Conservation (phyloP, 2,888 invertebrate species). For the Sinohyriopsis cumingii region DNA sequence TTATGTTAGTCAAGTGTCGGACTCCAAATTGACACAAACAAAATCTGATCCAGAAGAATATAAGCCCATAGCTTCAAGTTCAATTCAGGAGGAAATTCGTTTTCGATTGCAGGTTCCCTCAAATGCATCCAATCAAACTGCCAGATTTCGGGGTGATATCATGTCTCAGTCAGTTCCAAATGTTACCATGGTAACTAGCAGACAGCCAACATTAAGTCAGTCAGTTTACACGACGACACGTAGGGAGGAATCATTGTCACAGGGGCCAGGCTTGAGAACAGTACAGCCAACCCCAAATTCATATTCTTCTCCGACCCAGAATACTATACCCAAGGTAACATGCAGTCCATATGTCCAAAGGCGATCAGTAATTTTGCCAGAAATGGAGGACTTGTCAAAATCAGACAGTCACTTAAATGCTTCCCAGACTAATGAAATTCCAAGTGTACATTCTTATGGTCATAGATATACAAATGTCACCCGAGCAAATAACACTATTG, state of each 20-base stretch:
- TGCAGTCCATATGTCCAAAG: slow-evolving; percentile 46
- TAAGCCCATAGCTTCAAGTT: slow-evolving; percentile 1
- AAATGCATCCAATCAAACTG: no score
- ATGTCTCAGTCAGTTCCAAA: no score
- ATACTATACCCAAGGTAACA: slow-evolving; percentile 15
- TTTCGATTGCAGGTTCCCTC: slow-evolving; percentile 25
- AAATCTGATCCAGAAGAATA: neutral
- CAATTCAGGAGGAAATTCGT: slow-evolving; percentile 25
- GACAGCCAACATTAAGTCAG: no score
- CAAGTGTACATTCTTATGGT: slow-evolving; percentile 3
- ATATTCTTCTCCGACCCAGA: no score
- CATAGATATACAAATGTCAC: neutral
- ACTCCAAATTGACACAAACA: no score
- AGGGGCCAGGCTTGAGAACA: no score
- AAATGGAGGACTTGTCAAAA: slow-evolving; percentile 53
- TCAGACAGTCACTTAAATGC: slow-evolving; percentile 59
- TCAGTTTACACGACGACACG: no score
- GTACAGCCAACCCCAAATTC: no score
- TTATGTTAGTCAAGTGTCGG: slow-evolving; percentile 2
- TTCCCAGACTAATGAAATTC: slow-evolving; percentile 9
- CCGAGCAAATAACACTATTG: slow-evolving; percentile 1
- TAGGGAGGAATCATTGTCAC: no score
- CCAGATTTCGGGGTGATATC: no score
- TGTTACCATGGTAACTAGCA: no score
- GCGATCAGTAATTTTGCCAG: slow-evolving; percentile 23